A percentile compares a stretch with the other conserved stretches of the same genome.
Conservation (phyloP, 2,113 vertebrate species). For the Trichomycterus rosablanca region DNA sequence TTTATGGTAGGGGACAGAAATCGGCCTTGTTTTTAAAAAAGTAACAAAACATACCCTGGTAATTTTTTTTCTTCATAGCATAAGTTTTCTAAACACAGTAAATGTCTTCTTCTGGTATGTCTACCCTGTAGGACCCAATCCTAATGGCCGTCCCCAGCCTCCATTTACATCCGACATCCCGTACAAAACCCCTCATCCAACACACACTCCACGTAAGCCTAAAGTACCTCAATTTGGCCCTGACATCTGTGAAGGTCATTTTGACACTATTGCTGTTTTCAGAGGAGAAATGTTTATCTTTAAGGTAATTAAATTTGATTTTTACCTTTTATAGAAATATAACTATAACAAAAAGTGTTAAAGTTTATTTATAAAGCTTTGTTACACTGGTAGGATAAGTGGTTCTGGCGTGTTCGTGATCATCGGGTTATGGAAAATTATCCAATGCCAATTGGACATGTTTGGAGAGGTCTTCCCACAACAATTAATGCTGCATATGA, state of each 20-base stretch:
- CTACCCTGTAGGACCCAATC: slow-evolving; percentile 54
- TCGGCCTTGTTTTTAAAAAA: neutral
- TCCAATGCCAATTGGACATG: slow-evolving; percentile 86
- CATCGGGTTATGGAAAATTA: slow-evolving; percentile 82
- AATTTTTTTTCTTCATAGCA: neutral
- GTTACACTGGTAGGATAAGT: slow-evolving; percentile 70
- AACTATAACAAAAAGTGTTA: slow-evolving; percentile 7
- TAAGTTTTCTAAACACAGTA: neutral
- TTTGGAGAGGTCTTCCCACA: slow-evolving; percentile 80
- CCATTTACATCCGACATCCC: slow-evolving; percentile 56
- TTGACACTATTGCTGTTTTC: slow-evolving; percentile 80
- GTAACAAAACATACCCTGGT: neutral
- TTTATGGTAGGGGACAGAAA: slow-evolving; percentile 67
- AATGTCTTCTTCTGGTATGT: neutral
- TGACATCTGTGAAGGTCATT: slow-evolving; percentile 84
- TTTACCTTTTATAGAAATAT: neutral
- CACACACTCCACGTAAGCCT: slow-evolving; percentile 61
- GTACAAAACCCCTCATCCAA: slow-evolving; percentile 46
- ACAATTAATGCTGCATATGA: slow-evolving; percentile 80
- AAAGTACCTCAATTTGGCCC: slow-evolving; percentile 67
- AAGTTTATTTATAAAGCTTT: neutral
- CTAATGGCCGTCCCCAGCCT: slow-evolving; percentile 51
- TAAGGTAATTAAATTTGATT: slow-evolving; percentile 66
- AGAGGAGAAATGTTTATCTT: slow-evolving; percentile 91
- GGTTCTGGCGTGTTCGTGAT: slow-evolving; percentile 86